phyloP scores from a whole-genome alignment of 2,797 vertebrate genomes.

The Hozukius guyotensis region DNA sequence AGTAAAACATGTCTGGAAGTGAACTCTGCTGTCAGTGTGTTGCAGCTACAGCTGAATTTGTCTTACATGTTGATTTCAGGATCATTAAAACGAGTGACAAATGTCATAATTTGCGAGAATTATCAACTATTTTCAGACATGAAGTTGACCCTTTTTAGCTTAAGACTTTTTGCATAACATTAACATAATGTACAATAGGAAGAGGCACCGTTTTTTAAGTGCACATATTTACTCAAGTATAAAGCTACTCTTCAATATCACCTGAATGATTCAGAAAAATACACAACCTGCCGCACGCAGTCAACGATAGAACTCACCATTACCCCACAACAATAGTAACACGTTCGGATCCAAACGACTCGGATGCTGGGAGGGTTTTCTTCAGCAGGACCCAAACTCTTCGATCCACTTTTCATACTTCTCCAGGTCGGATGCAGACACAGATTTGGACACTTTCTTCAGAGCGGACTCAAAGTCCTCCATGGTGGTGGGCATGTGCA shows the following conservation, averaged over 20 bases:
- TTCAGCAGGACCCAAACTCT: conserved; percentile 97
- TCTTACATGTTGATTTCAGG: background rate
- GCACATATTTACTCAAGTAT: conserved; percentile 4
- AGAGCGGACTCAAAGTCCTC: conserved; percentile 96
- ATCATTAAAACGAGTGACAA: background rate
- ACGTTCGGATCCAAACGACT: background rate
- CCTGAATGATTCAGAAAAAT: background rate
- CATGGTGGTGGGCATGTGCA: conserved; percentile 99
- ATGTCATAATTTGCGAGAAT: background rate
- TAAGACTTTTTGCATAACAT: background rate
- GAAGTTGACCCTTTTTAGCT: background rate
- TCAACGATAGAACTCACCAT: background rate
- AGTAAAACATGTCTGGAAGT: background rate
- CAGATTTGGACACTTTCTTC: conserved; percentile 97
- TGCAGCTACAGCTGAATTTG: background rate
- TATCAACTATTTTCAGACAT: background rate
- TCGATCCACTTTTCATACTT: conserved; percentile 98
- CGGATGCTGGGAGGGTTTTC: background rate
- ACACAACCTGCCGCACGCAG: background rate
- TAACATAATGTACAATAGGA: conserved; percentile 4
- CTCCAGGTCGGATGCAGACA: conserved; percentile 94
- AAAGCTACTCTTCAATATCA: background rate
- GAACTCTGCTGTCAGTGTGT: background rate
- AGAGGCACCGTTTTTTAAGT: background rate
- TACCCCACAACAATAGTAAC: background rate